Base-by-base conservation (phyloP, 2,113 vertebrate species). In the Rhabdomys dilectus region DNA sequence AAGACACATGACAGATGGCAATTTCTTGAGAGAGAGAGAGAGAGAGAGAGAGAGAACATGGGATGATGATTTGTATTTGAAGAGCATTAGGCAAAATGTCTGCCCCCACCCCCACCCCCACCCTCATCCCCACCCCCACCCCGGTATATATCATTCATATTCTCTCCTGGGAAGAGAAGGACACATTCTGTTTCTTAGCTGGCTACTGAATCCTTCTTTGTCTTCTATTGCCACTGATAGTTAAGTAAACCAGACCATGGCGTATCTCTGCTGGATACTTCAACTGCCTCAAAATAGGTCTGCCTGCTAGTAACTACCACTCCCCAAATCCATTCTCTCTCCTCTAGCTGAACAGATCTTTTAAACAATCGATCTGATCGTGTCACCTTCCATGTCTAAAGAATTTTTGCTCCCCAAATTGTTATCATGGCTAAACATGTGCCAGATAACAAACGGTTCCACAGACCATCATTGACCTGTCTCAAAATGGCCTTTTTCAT, bases 81-180 rank as follows among this genome's bases (percentile, higher is more conserved):
- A 97, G 76, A 96, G 7, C 26, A 29, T 86, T 58, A 86, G 66
- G 60, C n/a, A 39, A 56, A 85, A 60, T 75, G 53, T 36, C 93
- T 96, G 6, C 31, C 0, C 11, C 31, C 6, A 0, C 19, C 4
- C 7, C 45, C 21, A 4, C 16, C 15, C 0, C 45, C 45, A 0
- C 19, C 4, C 7, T n/a, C 21, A 4, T 12, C 15, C 0, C 45
- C 45, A 0, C 19, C 4, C 7, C 45, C 21, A 4, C 16, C 15
- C 0, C 5, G 21, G 62, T 8, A 17, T 8, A 17, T 36, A 11
- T 73, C 22, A 3, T 64, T 77, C 12, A 58, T 9, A 10, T 42
- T 64, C 31, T 17, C 31, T 11, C 2, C 10, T 4, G 1, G 58
- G 91, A 68, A 81, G 81, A 45, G 56, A 58, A 45, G n/a, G 10